Conservation (phyloP, 1,140 invertebrate genomes). For the Sarcophaga peregrina region DNA sequence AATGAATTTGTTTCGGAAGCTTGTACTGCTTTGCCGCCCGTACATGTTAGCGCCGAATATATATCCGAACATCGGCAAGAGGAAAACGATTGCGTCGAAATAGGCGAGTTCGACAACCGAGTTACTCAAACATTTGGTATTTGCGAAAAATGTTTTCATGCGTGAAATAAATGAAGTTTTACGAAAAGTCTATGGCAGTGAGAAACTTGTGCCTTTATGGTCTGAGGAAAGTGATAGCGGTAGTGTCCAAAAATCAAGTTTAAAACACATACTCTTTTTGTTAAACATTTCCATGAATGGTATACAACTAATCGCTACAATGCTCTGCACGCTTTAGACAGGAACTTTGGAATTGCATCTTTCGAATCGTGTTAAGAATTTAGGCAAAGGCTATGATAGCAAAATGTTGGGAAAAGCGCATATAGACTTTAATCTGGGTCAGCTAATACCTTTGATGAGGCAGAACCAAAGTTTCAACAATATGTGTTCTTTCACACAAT, state of each 20-base stretch:
- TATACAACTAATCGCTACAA: constrained; percentile 97
- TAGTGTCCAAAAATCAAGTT: constrained; percentile 68
- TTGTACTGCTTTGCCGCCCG: constrained; percentile 89
- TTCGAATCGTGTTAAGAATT: constrained; percentile 93
- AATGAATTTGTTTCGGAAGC: constrained; percentile 91
- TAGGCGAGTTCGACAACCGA: constrained; percentile 97
- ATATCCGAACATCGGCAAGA: constrained; percentile 74
- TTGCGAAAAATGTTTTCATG: constrained; percentile 99
- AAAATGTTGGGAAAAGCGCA: constrained; percentile 94
- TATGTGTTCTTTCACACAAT: constrained; percentile 98
- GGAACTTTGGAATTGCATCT: constrained; percentile 91
- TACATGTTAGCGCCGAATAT: constrained; percentile 91
- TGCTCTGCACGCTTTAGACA: constrained; percentile 92
- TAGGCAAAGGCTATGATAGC: constrained; percentile 76
- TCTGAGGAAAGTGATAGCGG: constrained; percentile 78
- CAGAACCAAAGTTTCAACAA: constrained; percentile 95
- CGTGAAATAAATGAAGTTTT: constrained; percentile 98
- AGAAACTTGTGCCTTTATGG: constrained; percentile 93
- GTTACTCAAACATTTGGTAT: constrained; percentile 96
- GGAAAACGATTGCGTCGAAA: constrained; percentile 72
- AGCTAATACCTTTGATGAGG: constrained; percentile 94
- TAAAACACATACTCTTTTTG: constrained; percentile 86
- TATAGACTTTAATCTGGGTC: constrained; percentile 94
- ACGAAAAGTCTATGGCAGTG: constrained; percentile 95
- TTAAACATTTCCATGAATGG: constrained; percentile 82